These are phyloP conservation scores for Astatotilapia flaviijosephi DNA, from an alignment of 2,113 vertebrate species.

Conservation along the genomic window DNA sequence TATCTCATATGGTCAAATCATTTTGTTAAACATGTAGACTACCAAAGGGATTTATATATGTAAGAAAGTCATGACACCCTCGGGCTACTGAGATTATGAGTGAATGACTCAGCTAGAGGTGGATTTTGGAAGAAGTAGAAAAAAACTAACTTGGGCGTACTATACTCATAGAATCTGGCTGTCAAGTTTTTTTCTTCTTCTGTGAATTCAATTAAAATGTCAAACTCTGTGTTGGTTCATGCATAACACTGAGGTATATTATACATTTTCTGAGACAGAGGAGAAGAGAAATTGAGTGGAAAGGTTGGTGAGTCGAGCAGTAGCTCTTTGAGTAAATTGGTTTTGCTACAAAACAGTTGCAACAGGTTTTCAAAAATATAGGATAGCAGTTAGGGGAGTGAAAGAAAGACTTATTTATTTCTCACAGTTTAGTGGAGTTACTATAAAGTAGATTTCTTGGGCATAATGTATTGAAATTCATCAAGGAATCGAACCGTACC, in stretches of 20 bases:
- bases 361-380: not conserved
- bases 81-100: conserved; percentile 24
- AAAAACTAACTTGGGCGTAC: not conserved
- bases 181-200: conserved; percentile 1
- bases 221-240: conserved; percentile 41
- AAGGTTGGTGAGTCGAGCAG: not conserved
- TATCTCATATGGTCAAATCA: conserved; percentile 7
- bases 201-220: conserved; percentile 60
- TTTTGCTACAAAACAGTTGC: conserved; percentile 29
- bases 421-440: not conserved
- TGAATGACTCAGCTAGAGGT: conserved; percentile 11
- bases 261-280: conserved; percentile 8
- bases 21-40: conserved; percentile 2
- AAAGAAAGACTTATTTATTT: not conserved
- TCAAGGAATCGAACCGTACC: not conserved
- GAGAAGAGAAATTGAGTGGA: not conserved
- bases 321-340: conserved; percentile 12
- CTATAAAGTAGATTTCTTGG: not conserved
- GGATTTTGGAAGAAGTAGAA: conserved; percentile 15
- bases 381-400: not conserved
- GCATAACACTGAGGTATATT: conserved; percentile 11
- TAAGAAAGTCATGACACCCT: conserved; percentile 9
- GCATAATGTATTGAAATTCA: not conserved
- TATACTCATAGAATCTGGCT: not conserved
- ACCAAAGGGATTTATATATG: not conserved